Evolutionary conservation across 2,113 vertebrate species (phyloP), one percentile per base, ranked within the genome.

Genomic region (Tor tambroides): DNA sequence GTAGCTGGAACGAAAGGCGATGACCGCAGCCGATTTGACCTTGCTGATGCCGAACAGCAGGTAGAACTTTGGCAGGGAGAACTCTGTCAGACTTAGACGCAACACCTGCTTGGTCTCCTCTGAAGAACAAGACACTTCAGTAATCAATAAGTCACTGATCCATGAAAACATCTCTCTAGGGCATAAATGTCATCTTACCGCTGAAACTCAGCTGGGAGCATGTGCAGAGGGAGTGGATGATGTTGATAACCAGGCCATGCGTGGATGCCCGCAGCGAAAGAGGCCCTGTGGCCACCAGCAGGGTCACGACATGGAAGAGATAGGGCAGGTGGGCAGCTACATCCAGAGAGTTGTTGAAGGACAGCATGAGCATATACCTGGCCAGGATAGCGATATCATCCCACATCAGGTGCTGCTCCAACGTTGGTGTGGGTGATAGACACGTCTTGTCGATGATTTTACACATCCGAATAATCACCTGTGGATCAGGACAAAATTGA

Each of bases 31-130:
- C 0, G 98, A 99, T 85, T 99, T 99, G 88, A 99, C 98, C 91
- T 99, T 99, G 93, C 98, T 99, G 93, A 99, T 99, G 83, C 98
- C 98, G 51, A 99, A 99, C 76, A 99, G 95, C 93, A 99, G 91
- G 89, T 99, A 99, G 88, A 99, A 99, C 90, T 99, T 98, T 41
- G 98, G 98, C 91, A 99, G 95, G 0, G 97, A 98, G 94, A 99
- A 99, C 92, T 99, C 98, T 0, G 98, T 99, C 91, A 99, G 90
- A 89, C 98, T 99, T 88, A 99, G 95, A 41, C 97, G 95, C 91
- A 99, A 93, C 5, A 99, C 97, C 92, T 99, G 97, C 89, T 99
- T 99, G 6, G 98, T 99, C 93, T 99, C 98, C 95, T 99, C 98
- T 99, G 96, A 67, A 46, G 65, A 54, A 46, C 35, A 14, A 78